Evolutionary conservation across 2,797 vertebrate genomes (phyloP).

Genomic region (Malurus leucopterus): DNA sequence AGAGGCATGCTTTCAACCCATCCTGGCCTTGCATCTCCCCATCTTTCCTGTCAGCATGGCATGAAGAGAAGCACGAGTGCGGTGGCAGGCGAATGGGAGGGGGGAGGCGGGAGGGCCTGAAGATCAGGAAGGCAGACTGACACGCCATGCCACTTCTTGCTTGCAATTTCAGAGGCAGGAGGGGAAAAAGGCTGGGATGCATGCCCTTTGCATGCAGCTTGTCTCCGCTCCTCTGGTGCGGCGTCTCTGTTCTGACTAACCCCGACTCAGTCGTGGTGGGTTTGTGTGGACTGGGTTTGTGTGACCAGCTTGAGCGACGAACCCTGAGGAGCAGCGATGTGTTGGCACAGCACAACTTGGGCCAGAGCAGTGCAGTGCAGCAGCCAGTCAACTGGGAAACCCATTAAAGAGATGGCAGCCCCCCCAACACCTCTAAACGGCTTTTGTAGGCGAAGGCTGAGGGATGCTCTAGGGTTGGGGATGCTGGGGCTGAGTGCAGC

Average conservation of each 20-base stretch:
- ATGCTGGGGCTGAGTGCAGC: neutral
- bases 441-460: neutral
- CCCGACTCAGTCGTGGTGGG: neutral
- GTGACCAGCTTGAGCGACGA: neutral
- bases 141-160: neutral
- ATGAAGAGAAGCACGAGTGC: neutral
- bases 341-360: rapidly evolving
- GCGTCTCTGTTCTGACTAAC: neutral
- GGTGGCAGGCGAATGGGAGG: rapidly evolving
- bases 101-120: neutral
- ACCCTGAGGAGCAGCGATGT: neutral
- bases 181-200: neutral
- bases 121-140: neutral
- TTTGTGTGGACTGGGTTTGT: slow-evolving; percentile 25
- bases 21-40: neutral
- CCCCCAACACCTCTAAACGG: neutral
- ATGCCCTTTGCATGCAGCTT: slow-evolving; percentile 5
- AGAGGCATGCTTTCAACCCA: neutral
- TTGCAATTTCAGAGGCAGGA: neutral
- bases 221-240: neutral
- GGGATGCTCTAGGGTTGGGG: neutral
- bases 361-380: neutral
- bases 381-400: slow-evolving; percentile 14
- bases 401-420: neutral
- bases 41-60: neutral